phyloP scores from a whole-genome alignment of 2,113 vertebrate species.

The Phyllostomus hastatus region DNA sequence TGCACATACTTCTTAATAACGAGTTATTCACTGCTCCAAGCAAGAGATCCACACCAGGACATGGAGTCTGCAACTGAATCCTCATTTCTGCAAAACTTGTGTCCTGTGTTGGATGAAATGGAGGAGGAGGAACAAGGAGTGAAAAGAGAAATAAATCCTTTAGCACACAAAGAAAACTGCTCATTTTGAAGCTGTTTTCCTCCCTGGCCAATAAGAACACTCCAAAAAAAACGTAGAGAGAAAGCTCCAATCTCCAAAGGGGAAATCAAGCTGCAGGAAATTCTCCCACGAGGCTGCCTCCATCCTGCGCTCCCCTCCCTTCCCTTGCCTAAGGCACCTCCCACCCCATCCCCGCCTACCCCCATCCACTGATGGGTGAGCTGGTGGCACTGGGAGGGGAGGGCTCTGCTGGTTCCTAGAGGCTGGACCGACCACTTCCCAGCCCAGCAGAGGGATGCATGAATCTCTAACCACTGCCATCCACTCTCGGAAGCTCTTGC shows the following conservation, averaged over 20 bases:
- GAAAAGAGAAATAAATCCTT: neutral
- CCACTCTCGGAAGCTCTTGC: neutral
- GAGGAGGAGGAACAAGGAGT: neutral
- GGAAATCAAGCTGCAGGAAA: neutral
- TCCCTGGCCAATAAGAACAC: neutral
- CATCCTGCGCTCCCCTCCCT: neutral
- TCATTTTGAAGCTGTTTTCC: neutral
- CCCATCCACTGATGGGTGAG: accelerated
- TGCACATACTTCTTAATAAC: neutral
- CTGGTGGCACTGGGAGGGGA: neutral
- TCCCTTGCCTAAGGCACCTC: neutral
- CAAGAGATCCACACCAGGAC: neutral
- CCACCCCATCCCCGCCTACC: neutral
- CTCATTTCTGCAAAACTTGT: neutral
- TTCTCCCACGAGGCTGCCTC: neutral
- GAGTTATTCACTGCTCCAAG: too few relatives aligned
- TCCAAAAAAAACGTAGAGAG: too few relatives aligned
- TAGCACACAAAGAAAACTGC: neutral
- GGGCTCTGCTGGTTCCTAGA: neutral
- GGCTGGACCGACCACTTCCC: neutral
- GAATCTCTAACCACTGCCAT: accelerated
- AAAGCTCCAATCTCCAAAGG: neutral
- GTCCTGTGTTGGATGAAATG: accelerated
- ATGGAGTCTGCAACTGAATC: neutral
- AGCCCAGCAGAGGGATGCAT: accelerated